Evolutionary conservation across 2,888 invertebrate genomes (phyloP).

Genomic region (Myopa tessellatipennis): DNA sequence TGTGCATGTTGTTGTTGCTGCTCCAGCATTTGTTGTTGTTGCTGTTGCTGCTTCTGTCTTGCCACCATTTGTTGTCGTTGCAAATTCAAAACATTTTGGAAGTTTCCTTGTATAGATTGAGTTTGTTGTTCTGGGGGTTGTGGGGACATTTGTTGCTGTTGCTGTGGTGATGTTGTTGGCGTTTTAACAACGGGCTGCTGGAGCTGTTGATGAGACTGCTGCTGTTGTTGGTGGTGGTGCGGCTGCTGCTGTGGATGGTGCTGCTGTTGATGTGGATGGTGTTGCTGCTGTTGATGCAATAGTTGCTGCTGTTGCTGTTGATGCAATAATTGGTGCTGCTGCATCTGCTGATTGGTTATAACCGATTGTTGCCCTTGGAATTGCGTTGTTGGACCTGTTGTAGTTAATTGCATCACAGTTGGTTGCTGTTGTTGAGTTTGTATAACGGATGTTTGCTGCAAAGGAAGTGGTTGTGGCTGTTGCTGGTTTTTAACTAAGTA

Average conservation of each 20-base stretch:
- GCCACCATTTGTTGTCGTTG: slow-evolving; percentile 52
- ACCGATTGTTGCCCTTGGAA: slow-evolving; percentile 44
- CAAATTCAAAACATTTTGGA: slow-evolving; percentile 58
- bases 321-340: slow-evolving; percentile 36
- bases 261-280: slow-evolving; percentile 34
- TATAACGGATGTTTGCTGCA: slow-evolving; percentile 45
- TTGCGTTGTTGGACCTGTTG: slow-evolving; percentile 27
- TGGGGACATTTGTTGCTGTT: slow-evolving; percentile 51
- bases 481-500: slow-evolving; percentile 23
- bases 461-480: slow-evolving; percentile 41
- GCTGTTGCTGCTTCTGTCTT: slow-evolving; percentile 42
- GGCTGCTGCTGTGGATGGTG: slow-evolving; percentile 36
- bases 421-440: slow-evolving; percentile 44
- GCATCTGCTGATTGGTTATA: slow-evolving; percentile 44
- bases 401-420: slow-evolving; percentile 38
- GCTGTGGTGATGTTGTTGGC: slow-evolving; percentile 35
- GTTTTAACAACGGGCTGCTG: slow-evolving; percentile 32
- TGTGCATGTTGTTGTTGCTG: slow-evolving; percentile 48
- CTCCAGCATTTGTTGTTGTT: slow-evolving; percentile 44
- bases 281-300: slow-evolving; percentile 34
- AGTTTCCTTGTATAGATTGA: slow-evolving; percentile 55
- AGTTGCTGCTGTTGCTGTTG: slow-evolving; percentile 32
- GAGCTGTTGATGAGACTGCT: slow-evolving; percentile 43
- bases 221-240: slow-evolving; percentile 42
- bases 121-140: slow-evolving; percentile 45